Conservation (phyloP, 1,140 invertebrate genomes). For the Zaprionus camerounensis region DNA sequence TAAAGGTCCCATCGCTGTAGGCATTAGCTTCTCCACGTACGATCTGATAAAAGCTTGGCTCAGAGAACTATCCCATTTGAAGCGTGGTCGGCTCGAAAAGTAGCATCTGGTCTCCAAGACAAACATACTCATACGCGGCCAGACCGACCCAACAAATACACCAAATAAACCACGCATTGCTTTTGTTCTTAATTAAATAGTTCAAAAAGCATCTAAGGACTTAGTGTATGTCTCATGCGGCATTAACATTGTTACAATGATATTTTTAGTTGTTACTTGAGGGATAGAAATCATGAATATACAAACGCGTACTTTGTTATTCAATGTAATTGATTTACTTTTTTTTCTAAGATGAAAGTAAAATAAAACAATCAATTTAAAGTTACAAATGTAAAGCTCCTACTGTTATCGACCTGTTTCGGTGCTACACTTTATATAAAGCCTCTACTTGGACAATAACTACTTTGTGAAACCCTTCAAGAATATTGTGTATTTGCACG, state of each 20-base stretch:
- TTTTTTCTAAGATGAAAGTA: constrained; percentile 69
- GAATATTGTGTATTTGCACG: constrained; percentile 22
- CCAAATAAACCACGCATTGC: constrained; percentile 62
- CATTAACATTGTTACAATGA: constrained; percentile 64
- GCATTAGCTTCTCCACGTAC: constrained; percentile 98
- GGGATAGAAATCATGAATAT: constrained; percentile 35
- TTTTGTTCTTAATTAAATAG: constrained; percentile 47
- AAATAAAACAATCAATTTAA: constrained; percentile 42
- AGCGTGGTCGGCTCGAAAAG: constrained; percentile 59
- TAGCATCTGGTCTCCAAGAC: constrained; percentile 32
- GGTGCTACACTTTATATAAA: constrained; percentile 36
- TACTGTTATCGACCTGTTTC: constrained; percentile 18
- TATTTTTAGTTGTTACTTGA: constrained; percentile 72
- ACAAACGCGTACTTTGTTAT: constrained; percentile 66
- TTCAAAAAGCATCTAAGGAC: constrained; percentile 21
- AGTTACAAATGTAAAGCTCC: constrained; percentile 40
- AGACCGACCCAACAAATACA: constrained; percentile 40
- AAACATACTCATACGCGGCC: constrained; percentile 23
- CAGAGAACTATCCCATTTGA: constrained; percentile 72
- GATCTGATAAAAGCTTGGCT: constrained; percentile 91
- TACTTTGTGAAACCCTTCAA: constrained; percentile 42
- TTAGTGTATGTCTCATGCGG: constrained; percentile 26
- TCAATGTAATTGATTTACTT: constrained; percentile 65
- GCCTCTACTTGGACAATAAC: constrained; percentile 64
- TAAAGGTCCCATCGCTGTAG: constrained; percentile 99